These are phyloP conservation scores for Condylostylus longicornis DNA, from an alignment of 1,140 invertebrate genomes.

Conservation along the genomic window DNA sequence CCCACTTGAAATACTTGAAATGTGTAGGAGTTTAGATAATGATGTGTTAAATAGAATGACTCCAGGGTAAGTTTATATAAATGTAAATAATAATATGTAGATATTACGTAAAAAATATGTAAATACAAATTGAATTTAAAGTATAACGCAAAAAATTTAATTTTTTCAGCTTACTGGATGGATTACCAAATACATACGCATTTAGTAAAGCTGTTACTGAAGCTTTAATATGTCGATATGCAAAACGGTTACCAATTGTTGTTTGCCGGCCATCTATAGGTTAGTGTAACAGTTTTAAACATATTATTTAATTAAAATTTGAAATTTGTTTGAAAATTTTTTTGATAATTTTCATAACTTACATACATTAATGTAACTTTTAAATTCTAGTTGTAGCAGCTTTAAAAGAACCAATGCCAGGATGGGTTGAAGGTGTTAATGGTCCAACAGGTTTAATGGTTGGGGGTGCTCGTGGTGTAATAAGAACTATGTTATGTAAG, in stretches of 20 bases:
- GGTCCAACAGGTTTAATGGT: conserved; percentile 72
- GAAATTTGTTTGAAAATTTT: conserved; percentile 6
- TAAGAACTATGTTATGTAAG: conserved; percentile 54
- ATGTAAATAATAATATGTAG: conserved; percentile 26
- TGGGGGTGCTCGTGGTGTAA: conserved; percentile 65
- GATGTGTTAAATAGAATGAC: conserved; percentile 53
- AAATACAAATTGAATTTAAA: neutral
- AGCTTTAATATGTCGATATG: conserved; percentile 46
- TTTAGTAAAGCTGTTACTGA: conserved; percentile 64
- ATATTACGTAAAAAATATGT: neutral
- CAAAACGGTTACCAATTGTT: conserved; percentile 45
- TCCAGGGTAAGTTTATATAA: conserved; percentile 49
- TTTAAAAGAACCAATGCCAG: conserved; percentile 53
- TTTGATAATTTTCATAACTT: neutral
- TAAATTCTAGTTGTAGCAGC: conserved; percentile 44
- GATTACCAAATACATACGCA: conserved; percentile 64
- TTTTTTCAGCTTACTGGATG: conserved; percentile 45
- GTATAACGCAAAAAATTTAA: neutral
- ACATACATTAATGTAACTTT: conserved; percentile 9
- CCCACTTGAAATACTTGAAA: conserved; percentile 56
- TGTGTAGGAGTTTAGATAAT: conserved; percentile 62
- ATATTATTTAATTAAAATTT: conserved; percentile 3
- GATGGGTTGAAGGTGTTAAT: conserved; percentile 91
- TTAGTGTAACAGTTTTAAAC: conserved; percentile 20
- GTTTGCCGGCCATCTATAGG: conserved; percentile 62